Evolutionary conservation across 2,113 vertebrate genomes (phyloP), one percentile per base, ranked within the genome.

Genomic region (Arothron firmamentum): DNA sequence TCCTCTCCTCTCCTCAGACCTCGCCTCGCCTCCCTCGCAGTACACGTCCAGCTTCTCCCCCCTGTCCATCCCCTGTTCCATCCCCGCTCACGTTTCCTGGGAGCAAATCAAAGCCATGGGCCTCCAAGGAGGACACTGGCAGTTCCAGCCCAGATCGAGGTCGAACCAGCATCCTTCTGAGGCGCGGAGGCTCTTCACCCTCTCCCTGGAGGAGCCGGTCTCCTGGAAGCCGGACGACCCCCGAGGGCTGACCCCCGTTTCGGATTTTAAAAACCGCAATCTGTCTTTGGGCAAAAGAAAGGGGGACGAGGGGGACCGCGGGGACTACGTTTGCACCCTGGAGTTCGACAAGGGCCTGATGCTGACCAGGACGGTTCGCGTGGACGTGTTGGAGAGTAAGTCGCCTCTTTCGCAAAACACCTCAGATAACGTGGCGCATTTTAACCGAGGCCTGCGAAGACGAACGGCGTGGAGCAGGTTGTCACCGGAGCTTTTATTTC

Each of bases 331-430:
- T 0, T 91, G 88, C 52, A 5, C 23, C 3, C 19, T 91, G 42
- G 48, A 17, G 5, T 81, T 90, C 6, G 9, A 13, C 0, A 16
- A 19, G 1, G 28, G 7, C 0, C 1, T 0, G 4, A 58, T 0
- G 2, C 48, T 87, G 41, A n/a, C 0, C 0, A 74, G 56, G 1
- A 69, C 1, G 2, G 59, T 88, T 0, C 13, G 9, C 0, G 64
- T 91, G 42, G 55, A 90, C 18, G 75, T 91, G 61, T 56, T 91
- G 61, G 53, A 85, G 52, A 69, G 91, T 91, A 71, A 85, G 90
- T 77, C 4, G 15, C n/a, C n/a, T n/a, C n/a, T n/a, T n/a, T n/a
- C n/a, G n/a, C n/a, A n/a, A n/a, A 28, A 5, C 21, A 3, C 3
- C 25, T 28, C 25, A 2, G 25, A 28, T 5, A 28, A 7, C 5